Conservation (phyloP, 2,797 vertebrate species). For the Pteronotus mesoamericanus region DNA sequence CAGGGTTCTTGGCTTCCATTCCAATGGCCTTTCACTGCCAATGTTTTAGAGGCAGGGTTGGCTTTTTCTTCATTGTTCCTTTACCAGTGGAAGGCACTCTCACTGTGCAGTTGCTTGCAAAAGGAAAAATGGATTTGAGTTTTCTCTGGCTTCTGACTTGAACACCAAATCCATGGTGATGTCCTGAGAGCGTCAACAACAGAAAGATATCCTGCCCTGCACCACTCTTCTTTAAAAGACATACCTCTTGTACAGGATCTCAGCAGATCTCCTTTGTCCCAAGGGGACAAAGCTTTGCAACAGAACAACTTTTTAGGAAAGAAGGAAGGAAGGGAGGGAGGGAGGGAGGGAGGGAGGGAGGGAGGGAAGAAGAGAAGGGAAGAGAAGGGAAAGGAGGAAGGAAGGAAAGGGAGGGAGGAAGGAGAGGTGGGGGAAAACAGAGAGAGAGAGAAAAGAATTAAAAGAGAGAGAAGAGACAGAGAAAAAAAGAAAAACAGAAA, state of each 20-base stretch:
- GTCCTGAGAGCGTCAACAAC: slow-evolving; percentile 70
- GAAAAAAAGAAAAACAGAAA: background rate
- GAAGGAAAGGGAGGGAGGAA: background rate
- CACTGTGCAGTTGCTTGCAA: slow-evolving; percentile 74
- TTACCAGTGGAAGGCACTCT: slow-evolving; percentile 76
- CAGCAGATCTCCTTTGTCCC: background rate
- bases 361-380: background rate
- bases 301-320: background rate
- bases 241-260: background rate
- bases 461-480: background rate
- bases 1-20: slow-evolving; percentile 92
- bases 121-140: slow-evolving; percentile 72
- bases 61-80: slow-evolving; percentile 81
- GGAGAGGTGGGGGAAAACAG: too few species aligned
- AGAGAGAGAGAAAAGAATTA: too few species aligned
- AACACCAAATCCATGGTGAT: slow-evolving; percentile 69
- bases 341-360: background rate
- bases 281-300: background rate
- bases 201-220: slow-evolving; percentile 65
- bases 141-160: slow-evolving; percentile 71
- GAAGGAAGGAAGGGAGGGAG: background rate
- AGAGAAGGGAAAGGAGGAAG: background rate
- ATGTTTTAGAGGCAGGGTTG: slow-evolving; percentile 85
- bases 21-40: slow-evolving; percentile 88
- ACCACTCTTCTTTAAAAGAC: slow-evolving; percentile 23